These are phyloP conservation scores for Piprites chloris DNA, from an alignment of 2,113 vertebrate genomes.

Conservation along the genomic window DNA sequence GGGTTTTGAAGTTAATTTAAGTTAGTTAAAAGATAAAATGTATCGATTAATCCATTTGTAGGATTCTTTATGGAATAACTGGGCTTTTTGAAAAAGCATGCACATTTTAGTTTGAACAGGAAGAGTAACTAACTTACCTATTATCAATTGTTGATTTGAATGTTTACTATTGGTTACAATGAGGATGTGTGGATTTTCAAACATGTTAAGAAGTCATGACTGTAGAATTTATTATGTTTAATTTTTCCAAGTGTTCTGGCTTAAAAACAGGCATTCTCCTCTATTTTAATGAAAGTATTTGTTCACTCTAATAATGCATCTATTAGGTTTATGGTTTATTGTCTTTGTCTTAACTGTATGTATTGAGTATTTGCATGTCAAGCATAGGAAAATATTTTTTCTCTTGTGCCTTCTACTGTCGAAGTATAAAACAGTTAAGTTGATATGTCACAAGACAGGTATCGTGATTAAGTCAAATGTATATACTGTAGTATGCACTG, in stretches of 20 bases:
- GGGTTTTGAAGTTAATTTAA: background rate
- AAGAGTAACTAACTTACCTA: background rate
- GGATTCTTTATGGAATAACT: background rate
- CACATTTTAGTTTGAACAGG: background rate
- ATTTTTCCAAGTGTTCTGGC: background rate
- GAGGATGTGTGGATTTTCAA: background rate
- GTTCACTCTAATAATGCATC: rapidly evolving
- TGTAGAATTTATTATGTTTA: background rate
- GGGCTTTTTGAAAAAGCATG: background rate
- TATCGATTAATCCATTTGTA: background rate
- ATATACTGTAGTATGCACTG: background rate
- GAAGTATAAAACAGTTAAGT: background rate
- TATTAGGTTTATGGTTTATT: background rate
- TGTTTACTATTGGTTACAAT: background rate
- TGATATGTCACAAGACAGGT: background rate
- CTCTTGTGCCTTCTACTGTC: background rate
- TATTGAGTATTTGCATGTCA: background rate
- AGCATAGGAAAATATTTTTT: background rate
- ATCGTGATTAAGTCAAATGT: background rate
- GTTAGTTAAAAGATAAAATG: background rate
- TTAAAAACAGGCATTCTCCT: background rate
- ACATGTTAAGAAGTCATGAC: background rate
- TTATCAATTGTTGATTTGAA: background rate
- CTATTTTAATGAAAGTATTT: background rate
- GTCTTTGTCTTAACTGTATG: background rate